These are phyloP conservation scores for Strix uralensis DNA, from an alignment of 2,113 vertebrate species.

Conservation along the genomic window DNA sequence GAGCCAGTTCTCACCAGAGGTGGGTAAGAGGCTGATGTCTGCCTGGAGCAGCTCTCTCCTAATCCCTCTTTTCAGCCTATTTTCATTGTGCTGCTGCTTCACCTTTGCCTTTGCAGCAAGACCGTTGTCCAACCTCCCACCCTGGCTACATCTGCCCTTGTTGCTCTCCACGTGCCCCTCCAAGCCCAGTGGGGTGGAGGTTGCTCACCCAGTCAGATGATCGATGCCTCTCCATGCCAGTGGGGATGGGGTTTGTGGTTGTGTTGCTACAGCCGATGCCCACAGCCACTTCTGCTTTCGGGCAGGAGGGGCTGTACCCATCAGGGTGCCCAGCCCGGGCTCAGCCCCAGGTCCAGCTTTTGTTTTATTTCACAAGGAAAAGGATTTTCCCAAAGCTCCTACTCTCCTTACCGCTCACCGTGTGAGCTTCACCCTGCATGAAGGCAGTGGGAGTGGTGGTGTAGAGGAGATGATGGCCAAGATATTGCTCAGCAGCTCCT, in stretches of 20 bases:
- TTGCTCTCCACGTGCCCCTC: background rate
- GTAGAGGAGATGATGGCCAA: background rate
- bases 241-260: background rate
- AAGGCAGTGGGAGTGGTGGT: background rate
- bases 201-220: slow-evolving; percentile 1
- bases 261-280: background rate
- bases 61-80: background rate
- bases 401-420: background rate
- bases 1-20: background rate
- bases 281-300: slow-evolving; percentile 10
- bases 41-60: background rate
- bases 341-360: background rate
- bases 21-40: background rate
- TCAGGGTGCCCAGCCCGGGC: rapidly evolving
- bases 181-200: background rate
- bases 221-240: rapidly evolving
- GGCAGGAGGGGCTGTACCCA: background rate
- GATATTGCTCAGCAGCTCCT: background rate
- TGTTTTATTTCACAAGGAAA: background rate
- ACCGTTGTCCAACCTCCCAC: background rate
- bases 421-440: rapidly evolving
- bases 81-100: background rate
- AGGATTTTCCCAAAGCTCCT: background rate
- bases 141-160: background rate
- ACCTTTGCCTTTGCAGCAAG: background rate